A percentile compares a stretch with the other conserved stretches of the same genome.
phyloP scores from a whole-genome alignment of 1,140 invertebrate genomes.

The Brachionus calyciflorus region DNA sequence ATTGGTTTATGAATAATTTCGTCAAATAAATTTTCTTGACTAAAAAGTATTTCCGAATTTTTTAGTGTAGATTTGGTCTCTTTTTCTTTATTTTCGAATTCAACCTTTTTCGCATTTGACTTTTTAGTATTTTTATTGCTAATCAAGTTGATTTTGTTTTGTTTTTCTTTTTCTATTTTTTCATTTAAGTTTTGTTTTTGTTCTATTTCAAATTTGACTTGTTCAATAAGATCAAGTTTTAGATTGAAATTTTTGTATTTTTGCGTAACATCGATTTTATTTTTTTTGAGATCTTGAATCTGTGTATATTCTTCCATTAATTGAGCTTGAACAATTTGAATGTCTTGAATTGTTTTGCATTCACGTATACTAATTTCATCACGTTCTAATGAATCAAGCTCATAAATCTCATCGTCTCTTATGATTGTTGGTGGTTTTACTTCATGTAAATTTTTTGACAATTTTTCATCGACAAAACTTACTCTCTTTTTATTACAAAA shows the following conservation, averaged over 20 bases:
- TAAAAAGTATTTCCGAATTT: too few relatives aligned
- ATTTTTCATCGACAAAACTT: constrained; percentile 9
- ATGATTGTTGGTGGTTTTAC: background rate
- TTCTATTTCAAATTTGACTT: background rate
- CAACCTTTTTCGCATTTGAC: too few relatives aligned
- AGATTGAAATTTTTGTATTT: background rate
- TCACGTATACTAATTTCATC: background rate
- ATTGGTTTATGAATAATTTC: background rate
- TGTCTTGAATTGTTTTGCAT: background rate
- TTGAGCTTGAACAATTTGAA: background rate
- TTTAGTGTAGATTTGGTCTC: too few relatives aligned
- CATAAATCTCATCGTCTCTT: background rate
- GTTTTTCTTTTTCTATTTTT: background rate
- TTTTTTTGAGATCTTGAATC: background rate
- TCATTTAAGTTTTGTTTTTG: background rate
- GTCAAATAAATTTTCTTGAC: background rate
- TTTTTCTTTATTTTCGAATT: too few relatives aligned
- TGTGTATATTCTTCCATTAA: background rate
- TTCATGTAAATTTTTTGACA: background rate
- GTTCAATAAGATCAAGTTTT: background rate
- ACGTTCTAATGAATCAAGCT: background rate
- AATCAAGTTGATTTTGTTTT: background rate
- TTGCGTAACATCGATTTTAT: background rate
- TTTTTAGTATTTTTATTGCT: too few relatives aligned
- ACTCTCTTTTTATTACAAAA: background rate